Evolutionary conservation across 2,888 invertebrate species (phyloP).

Genomic region (Dicroscelio sp.): DNA sequence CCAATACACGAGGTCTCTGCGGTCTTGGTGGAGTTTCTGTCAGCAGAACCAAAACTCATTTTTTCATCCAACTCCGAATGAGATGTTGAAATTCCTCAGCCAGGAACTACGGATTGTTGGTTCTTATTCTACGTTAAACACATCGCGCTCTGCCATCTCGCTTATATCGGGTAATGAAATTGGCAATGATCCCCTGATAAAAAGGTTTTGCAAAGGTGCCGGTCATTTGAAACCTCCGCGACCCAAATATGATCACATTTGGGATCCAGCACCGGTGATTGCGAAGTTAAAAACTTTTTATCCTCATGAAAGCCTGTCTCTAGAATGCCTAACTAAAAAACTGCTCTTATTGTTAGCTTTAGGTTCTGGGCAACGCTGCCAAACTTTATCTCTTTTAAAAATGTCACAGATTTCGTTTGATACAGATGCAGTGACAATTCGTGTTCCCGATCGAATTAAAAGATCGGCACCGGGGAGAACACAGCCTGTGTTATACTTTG

Average conservation of each 20-base stretch:
- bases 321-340: neutral
- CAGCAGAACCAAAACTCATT: neutral
- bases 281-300: neutral
- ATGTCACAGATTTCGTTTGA: neutral
- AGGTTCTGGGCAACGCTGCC: neutral
- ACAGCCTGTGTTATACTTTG: neutral
- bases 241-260: neutral
- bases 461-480: neutral
- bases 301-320: neutral
- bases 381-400: neutral
- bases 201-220: constrained; percentile 3
- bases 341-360: neutral
- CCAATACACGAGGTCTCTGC: constrained; percentile 63
- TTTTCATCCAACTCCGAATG: neutral
- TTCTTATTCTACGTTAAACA: neutral
- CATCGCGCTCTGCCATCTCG: neutral
- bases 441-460: neutral
- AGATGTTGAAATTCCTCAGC: constrained; percentile 58
- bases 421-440: neutral
- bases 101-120: neutral
- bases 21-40: constrained; percentile 71
- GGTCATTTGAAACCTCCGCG: neutral
- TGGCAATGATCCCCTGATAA: neutral
- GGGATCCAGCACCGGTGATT: neutral
- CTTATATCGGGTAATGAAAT: neutral